Evolutionary conservation across 1,140 invertebrate species (phyloP).

Genomic region (Acyrthosiphon pisum): DNA sequence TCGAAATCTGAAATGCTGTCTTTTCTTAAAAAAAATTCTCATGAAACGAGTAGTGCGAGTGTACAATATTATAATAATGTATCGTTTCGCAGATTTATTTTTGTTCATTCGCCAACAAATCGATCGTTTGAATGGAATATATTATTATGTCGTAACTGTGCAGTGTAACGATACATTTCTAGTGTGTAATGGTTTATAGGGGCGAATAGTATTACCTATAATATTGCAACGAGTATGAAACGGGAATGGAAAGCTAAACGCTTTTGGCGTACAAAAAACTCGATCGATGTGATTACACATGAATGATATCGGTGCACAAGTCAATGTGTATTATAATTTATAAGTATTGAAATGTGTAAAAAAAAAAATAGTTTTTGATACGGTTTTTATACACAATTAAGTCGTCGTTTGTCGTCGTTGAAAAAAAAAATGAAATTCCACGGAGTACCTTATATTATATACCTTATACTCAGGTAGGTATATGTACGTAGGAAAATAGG

Average conservation of each 20-base stretch:
- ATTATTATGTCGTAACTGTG: background rate
- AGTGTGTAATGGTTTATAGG: background rate
- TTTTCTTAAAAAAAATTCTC: background rate
- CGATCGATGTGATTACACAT: background rate
- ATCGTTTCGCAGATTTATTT: background rate
- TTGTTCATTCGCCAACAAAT: background rate
- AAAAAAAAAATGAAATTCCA: background rate
- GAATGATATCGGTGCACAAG: background rate
- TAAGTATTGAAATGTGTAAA: background rate
- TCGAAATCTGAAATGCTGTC: background rate
- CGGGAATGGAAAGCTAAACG: background rate
- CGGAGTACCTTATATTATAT: background rate
- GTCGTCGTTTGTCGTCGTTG: background rate
- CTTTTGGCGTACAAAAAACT: background rate
- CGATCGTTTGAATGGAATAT: background rate
- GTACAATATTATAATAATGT: background rate
- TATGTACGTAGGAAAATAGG: background rate
- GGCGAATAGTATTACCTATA: background rate
- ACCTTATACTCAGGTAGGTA: no score
- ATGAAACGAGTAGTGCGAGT: background rate
- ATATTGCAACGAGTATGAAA: background rate
- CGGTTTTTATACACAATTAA: background rate
- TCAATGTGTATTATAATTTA: background rate
- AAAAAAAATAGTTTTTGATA: background rate
- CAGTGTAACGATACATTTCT: background rate